Evolutionary conservation across 2,797 vertebrate genomes (phyloP).

Genomic region (Typhlichthys eigenmanni): DNA sequence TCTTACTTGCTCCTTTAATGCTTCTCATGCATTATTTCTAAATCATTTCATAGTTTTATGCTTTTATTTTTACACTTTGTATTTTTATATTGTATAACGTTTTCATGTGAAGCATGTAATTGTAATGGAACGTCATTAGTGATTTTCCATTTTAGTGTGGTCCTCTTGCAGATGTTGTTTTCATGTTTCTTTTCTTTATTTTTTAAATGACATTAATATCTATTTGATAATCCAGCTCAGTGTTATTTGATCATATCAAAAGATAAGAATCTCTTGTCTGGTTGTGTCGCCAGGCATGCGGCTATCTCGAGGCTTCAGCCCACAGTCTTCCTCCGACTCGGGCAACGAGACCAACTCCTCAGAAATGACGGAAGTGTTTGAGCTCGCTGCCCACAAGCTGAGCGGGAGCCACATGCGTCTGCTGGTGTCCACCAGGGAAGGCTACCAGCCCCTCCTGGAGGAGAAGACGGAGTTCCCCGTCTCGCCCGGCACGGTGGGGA

Average conservation of each 20-base stretch:
- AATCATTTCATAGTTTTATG: too few relatives aligned
- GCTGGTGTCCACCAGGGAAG: conserved; percentile 89
- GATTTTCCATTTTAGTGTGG: conserved; percentile 27
- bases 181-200: background rate
- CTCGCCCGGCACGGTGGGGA: conserved; percentile 76
- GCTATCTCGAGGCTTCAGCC: conserved; percentile 92
- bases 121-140: too few relatives aligned
- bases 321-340: conserved; percentile 97
- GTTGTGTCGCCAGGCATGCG: conserved; percentile 83
- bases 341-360: conserved; percentile 99
- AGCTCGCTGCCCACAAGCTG: conserved; percentile 91
- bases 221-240: background rate
- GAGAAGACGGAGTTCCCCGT: conserved; percentile 92
- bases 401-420: conserved; percentile 88
- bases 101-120: too few relatives aligned
- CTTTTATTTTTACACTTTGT: too few relatives aligned
- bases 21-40: too few relatives aligned
- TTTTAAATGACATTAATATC: background rate
- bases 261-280: too few relatives aligned
- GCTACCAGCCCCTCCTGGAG: conserved; percentile 89
- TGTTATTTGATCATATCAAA: too few relatives aligned
- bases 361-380: conserved; percentile 97
- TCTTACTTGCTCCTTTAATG: too few relatives aligned
- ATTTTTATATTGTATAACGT: too few relatives aligned
- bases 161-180: background rate